Percentiles rank a stretch among this genome's conserved stretches.
phyloP scores from a whole-genome alignment of 2,113 vertebrate genomes.

The Micronisus gabar region DNA sequence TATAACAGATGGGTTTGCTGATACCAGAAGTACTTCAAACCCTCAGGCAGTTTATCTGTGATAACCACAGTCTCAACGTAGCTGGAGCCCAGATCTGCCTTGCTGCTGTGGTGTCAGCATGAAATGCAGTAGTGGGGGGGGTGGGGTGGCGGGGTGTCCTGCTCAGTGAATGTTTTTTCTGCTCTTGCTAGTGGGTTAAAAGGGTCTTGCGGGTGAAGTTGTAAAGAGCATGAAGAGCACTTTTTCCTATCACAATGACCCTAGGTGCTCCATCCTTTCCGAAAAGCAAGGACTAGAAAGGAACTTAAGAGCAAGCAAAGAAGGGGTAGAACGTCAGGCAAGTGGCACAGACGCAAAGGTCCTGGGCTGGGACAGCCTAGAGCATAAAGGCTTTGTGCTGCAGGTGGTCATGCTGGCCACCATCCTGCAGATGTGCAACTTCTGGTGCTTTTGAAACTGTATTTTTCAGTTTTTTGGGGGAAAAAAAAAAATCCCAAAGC shows the following conservation, averaged over 20 bases:
- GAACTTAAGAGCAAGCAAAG: not conserved
- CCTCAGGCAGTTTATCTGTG: not conserved
- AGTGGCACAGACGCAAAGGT: not conserved
- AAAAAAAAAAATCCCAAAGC: not conserved
- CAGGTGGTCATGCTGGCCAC: not conserved
- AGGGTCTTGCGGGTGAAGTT: not conserved
- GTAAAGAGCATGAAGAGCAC: not conserved
- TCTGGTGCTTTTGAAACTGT: not conserved
- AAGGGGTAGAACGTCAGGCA: not conserved
- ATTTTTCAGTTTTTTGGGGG: not conserved
- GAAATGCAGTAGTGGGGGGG: not conserved
- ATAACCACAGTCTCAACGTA: fast-evolving
- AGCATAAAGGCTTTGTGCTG: not conserved
- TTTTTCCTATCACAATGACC: not conserved
- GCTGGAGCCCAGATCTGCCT: not conserved
- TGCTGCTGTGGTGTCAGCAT: not conserved
- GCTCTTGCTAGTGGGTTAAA: not conserved
- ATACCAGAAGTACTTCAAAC: not conserved
- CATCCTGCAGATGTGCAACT: not conserved
- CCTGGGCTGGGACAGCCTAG: not conserved
- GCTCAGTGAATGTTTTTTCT: not conserved
- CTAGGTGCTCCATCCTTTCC: not conserved
- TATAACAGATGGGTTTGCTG: not conserved
- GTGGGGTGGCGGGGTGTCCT: not conserved
- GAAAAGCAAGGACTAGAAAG: not conserved